Evolutionary conservation across 2,888 invertebrate genomes (phyloP).

Genomic region (Muscina levida): DNA sequence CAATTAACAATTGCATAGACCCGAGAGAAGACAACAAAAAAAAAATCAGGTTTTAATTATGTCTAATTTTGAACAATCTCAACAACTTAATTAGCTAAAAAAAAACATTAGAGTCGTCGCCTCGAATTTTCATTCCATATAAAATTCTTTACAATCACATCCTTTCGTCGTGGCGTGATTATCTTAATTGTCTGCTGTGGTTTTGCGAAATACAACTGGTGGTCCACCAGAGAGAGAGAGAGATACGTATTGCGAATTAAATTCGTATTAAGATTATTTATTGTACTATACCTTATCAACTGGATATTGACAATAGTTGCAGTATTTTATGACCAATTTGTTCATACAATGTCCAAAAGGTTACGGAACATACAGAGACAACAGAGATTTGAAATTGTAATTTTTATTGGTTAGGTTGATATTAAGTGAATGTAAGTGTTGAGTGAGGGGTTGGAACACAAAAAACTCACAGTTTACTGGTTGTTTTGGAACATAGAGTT

Average conservation of each 20-base stretch:
- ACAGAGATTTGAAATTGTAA: background rate
- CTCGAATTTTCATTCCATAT: slow-evolving; percentile 40
- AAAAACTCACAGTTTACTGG: background rate
- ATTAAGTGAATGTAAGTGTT: background rate
- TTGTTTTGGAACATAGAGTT: background rate
- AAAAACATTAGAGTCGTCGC: background rate
- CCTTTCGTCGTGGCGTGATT: background rate
- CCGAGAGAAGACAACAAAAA: background rate
- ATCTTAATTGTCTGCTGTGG: background rate
- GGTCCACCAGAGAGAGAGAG: background rate
- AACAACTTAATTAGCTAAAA: slow-evolving; percentile 63
- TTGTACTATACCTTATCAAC: background rate
- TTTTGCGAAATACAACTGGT: background rate
- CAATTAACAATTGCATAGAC: slow-evolving; percentile 19
- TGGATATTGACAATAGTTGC: background rate
- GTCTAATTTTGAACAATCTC: slow-evolving; percentile 54
- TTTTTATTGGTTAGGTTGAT: slow-evolving; percentile 6
- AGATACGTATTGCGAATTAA: background rate
- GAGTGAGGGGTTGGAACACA: slow-evolving; percentile 28
- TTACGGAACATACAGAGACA: background rate
- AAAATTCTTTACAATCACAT: slow-evolving; percentile 28
- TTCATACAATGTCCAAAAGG: slow-evolving; percentile 21
- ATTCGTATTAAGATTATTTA: slow-evolving; percentile 13
- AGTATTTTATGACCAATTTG: slow-evolving; percentile 51
- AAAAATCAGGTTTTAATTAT: slow-evolving; percentile 51